Evolutionary conservation across 2,888 invertebrate species (phyloP), one percentile per base, ranked within the genome.

Genomic region (Thymelicus sylvestris): DNA sequence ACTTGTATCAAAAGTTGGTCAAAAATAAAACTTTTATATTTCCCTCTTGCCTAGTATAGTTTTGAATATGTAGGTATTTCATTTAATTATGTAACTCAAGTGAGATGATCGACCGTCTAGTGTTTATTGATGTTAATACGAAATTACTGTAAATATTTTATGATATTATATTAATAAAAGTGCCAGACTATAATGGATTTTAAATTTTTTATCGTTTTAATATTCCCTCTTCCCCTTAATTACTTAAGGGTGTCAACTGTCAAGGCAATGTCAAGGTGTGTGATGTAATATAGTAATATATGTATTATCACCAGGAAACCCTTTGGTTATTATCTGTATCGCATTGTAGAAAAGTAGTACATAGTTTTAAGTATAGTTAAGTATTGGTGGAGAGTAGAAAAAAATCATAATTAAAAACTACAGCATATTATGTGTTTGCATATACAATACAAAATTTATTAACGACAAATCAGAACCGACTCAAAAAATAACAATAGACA

Each of bases 81-180:
- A 67, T 76, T 70, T 72, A 71, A 70, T 74, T 73, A 74, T 79
- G 75, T 79, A 83, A 83, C 79, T 81, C 78, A 82, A 84, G 83
- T 86, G 85, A 84, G 83, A 86, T 81, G 80, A 77, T 82, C 75
- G 78, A 81, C 78, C 81, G 79, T 81, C 75, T 77, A 80, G 80
- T 83, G 79, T 81, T 78, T 44, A 77, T 74, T 75, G 71, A 71
- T 76, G 75, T 57, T 69, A 67, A 74, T 74, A 78, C 39, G 73
- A 79, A 76, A 75, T 76, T 78, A 81, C 73, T 91, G 89, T 91
- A 89, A 84, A 90, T 91, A 90, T 83, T 86, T 82, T 86, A 74
- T 73, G 50, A 76, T 76, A 77, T 86, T 83, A 81, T 81, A 76
- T 79, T 76, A 78, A 92, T 83, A 90, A 92, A 91, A 91, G 89